Evolutionary conservation across 1,140 invertebrate species (phyloP), one percentile per base, ranked within the genome.

Genomic region (Bombus affinis): DNA sequence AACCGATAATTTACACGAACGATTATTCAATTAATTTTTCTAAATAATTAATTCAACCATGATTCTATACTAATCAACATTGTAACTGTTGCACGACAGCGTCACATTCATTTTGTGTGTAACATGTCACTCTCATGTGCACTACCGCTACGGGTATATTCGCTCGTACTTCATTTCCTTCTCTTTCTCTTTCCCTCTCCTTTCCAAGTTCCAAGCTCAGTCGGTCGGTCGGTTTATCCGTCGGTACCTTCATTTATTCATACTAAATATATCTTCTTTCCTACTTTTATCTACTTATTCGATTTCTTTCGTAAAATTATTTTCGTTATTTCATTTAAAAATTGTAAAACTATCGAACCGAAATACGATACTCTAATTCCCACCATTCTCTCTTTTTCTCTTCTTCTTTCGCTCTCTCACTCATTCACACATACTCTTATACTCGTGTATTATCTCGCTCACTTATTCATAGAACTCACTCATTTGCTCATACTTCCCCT

Each of bases 81-180:
- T 78, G 28, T 80, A 80, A 85, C n/a, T 28, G 0, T 80, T 39
- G 18, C 47, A 53, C 18, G 18, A 80, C 77, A 80, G 78, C 83
- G 68, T 84, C 42, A 80, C 83, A 42, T 73, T 85, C 68, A 39
- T 80, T 85, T 85, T 28, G 42, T 72, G 53, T 15, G 25, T 70
- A 80, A 85, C 77, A 66, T 80, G 83, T 85, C 83, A 85, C 68
- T 85, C 68, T 85, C 83, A 62, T 72, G 83, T 85, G 83, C 68
- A 80, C 83, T 78, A 71, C 82, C 35, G 83, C 68, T 79, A 72
- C 77, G 66, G 65, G 76, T 57, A 80, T 66, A 70, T 44, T 80
- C 68, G 35, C 68, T 32, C 22, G 77, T 72, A 80, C 83, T 84
- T 80, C 76, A 72, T 80, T 85, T 85, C 83, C 83, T 80, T 72